These are phyloP conservation scores for Brachionus rubens DNA, from an alignment of 1,140 invertebrate genomes.

Conservation along the genomic window DNA sequence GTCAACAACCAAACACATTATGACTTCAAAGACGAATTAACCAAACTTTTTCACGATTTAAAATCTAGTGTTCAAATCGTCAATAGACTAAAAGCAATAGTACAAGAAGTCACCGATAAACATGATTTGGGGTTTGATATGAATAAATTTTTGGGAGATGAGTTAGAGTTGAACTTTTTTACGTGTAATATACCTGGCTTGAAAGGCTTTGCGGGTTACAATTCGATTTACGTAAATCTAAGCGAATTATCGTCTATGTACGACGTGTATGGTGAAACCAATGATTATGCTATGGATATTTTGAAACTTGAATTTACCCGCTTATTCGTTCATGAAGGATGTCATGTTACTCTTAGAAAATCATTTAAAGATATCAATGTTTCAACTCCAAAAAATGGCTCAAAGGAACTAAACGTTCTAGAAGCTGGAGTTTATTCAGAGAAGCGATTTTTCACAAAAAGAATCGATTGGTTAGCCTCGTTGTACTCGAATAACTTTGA, in stretches of 20 bases:
- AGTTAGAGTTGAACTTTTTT: neutral
- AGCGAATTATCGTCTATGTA: neutral
- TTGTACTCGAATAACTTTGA: too few relatives aligned
- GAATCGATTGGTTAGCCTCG: too few relatives aligned
- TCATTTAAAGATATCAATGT: too few relatives aligned
- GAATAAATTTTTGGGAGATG: neutral
- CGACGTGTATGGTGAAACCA: too few relatives aligned
- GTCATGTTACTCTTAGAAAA: too few relatives aligned
- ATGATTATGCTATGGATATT: too few relatives aligned
- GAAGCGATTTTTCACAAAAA: too few relatives aligned
- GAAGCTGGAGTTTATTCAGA: too few relatives aligned
- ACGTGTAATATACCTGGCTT: neutral
- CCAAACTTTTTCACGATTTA: neutral
- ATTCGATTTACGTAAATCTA: slow-evolving; percentile 4
- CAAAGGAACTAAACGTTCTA: too few relatives aligned
- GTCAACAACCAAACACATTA: neutral
- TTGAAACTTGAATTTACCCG: too few relatives aligned
- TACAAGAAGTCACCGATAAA: neutral
- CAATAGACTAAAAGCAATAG: neutral
- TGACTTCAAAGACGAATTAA: neutral
- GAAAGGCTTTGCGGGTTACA: neutral
- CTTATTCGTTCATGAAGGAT: too few relatives aligned
- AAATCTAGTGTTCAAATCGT: neutral
- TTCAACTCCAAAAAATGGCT: too few relatives aligned
- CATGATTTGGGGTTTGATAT: neutral